phyloP scores from a whole-genome alignment of 1,140 invertebrate genomes.

The Pentalonia nigronervosa region DNA sequence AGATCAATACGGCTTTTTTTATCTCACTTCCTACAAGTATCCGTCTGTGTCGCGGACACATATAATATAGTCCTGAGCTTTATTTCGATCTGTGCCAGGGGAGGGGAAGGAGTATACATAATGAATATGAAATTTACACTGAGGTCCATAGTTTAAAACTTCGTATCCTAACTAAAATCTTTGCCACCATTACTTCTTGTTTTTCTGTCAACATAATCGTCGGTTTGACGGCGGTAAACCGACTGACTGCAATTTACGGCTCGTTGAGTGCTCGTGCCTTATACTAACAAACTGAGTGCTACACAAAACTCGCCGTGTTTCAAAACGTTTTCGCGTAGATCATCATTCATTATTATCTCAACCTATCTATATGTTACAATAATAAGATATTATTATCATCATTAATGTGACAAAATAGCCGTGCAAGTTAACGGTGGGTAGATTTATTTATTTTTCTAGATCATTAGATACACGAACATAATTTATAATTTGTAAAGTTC shows the following conservation, averaged over 20 bases:
- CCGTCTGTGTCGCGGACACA: background rate
- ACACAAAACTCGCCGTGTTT: background rate
- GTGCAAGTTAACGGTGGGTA: background rate
- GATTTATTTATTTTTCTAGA: background rate
- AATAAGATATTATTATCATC: too few relatives aligned
- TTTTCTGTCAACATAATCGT: background rate
- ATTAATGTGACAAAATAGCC: background rate
- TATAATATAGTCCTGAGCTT: background rate
- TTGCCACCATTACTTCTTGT: background rate
- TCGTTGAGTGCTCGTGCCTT: background rate
- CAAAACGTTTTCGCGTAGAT: background rate
- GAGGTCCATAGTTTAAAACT: background rate
- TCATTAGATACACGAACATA: background rate
- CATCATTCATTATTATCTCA: background rate
- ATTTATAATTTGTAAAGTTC: too few relatives aligned
- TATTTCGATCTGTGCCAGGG: background rate
- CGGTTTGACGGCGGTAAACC: background rate
- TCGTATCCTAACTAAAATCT: background rate
- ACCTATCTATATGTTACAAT: too few relatives aligned
- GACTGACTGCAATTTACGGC: background rate
- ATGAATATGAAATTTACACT: background rate
- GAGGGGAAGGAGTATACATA: background rate
- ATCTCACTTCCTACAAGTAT: background rate
- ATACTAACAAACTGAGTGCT: background rate
- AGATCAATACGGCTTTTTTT: background rate